A percentile compares a stretch with the other conserved stretches of the same genome.
These are phyloP conservation scores for Sebastes fasciatus DNA, from an alignment of 2,113 vertebrate genomes.

Conservation along the genomic window DNA sequence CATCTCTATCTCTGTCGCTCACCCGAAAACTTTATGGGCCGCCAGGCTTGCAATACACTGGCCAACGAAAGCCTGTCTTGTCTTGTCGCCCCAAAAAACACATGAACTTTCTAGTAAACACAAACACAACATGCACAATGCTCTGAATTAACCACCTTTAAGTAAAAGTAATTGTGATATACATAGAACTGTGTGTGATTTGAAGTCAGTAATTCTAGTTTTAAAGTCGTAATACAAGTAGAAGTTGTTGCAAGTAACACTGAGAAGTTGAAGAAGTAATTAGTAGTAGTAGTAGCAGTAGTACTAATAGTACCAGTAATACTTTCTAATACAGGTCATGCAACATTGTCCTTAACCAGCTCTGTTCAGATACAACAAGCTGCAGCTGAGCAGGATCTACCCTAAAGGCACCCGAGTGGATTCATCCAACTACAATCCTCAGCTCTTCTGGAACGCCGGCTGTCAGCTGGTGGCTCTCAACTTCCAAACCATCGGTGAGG, in stretches of 20 bases:
- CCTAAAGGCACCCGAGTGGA: conserved; percentile 98
- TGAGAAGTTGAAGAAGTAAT: background rate
- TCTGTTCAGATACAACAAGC: conserved; percentile 94
- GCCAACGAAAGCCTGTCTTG: no score
- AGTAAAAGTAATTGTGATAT: background rate
- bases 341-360: conserved; percentile 81
- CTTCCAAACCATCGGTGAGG: conserved; percentile 96
- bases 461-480: conserved; percentile 98
- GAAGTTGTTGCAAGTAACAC: background rate
- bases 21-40: no score
- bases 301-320: background rate
- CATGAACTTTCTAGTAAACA: no score
- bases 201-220: background rate
- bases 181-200: background rate
- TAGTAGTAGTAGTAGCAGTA: background rate
- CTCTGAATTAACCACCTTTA: no score
- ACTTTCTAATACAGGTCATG: background rate
- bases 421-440: conserved; percentile 99
- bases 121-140: no score
- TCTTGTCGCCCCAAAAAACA: no score
- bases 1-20: no score
- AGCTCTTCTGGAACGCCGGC: conserved; percentile 98
- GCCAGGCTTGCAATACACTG: no score
- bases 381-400: conserved; percentile 97
- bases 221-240: background rate